Evolutionary conservation across 2,888 invertebrate genomes (phyloP).

Genomic region (Scrobipalpa costella): DNA sequence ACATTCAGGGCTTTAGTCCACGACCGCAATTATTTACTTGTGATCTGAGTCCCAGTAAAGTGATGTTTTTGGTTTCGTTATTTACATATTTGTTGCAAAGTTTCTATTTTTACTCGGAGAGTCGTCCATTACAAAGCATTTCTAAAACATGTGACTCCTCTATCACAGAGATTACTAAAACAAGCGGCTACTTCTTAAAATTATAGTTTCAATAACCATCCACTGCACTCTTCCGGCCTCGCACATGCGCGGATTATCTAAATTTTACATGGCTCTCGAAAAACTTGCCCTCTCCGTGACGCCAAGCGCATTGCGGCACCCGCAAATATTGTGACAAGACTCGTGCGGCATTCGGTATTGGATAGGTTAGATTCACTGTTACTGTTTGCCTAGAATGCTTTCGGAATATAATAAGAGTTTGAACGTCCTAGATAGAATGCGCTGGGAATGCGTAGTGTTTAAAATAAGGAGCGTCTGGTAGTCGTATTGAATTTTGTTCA

Average conservation of each 20-base stretch:
- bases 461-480: background rate
- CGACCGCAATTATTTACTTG: no score
- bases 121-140: background rate
- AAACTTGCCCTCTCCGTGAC: constrained; percentile 30
- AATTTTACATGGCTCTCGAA: constrained; percentile 38
- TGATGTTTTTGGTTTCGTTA: no score
- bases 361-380: constrained; percentile 21
- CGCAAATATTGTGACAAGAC: constrained; percentile 38
- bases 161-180: background rate
- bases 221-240: constrained; percentile 23
- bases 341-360: constrained; percentile 30
- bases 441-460: background rate
- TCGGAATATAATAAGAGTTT: background rate
- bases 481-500: background rate
- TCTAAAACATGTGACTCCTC: background rate
- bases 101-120: background rate
- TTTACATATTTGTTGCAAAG: background rate
- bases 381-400: constrained; percentile 5
- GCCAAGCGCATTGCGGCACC: constrained; percentile 37
- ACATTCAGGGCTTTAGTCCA: no score
- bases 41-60: no score
- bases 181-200: constrained; percentile 5
- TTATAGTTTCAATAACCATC: constrained; percentile 28
- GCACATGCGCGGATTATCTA: constrained; percentile 39
- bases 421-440: background rate